phyloP scores from a whole-genome alignment of 2,888 invertebrate genomes.

The Anodontia alba region DNA sequence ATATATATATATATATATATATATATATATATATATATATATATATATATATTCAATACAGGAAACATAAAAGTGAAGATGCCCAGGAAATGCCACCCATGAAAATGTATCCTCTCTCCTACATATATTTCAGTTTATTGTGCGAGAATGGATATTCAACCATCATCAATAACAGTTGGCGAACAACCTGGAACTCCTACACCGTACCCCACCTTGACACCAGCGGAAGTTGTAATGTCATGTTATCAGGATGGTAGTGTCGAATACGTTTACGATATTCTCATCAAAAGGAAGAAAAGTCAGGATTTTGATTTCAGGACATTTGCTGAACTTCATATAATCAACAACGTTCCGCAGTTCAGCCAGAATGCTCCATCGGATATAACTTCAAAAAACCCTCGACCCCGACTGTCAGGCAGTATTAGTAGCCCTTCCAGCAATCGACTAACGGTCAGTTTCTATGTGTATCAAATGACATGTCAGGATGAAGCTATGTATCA shows the following conservation, averaged over 20 bases:
- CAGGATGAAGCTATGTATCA: constrained; percentile 2
- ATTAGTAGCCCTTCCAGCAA: neutral
- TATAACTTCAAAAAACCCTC: neutral
- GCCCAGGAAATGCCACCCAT: no score
- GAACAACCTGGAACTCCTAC: neutral
- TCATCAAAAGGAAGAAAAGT: neutral
- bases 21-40: no score
- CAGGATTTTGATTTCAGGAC: neutral
- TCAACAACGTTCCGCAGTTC: neutral
- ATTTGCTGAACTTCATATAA: neutral
- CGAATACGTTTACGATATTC: neutral
- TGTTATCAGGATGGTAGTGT: neutral
- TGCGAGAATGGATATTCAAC: neutral
- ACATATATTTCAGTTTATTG: no score
- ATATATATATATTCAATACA: no score
- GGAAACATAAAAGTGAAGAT: no score
- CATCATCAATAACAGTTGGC: neutral
- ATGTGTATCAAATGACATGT: neutral
- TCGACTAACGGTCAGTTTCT: neutral
- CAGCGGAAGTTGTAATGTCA: constrained; percentile 1
- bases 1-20: no score
- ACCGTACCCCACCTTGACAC: neutral
- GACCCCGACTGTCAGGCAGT: neutral
- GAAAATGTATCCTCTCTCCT: no score
- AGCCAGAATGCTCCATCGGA: neutral